phyloP scores from a whole-genome alignment of 2,113 vertebrate species.

The Danionella cerebrum region DNA sequence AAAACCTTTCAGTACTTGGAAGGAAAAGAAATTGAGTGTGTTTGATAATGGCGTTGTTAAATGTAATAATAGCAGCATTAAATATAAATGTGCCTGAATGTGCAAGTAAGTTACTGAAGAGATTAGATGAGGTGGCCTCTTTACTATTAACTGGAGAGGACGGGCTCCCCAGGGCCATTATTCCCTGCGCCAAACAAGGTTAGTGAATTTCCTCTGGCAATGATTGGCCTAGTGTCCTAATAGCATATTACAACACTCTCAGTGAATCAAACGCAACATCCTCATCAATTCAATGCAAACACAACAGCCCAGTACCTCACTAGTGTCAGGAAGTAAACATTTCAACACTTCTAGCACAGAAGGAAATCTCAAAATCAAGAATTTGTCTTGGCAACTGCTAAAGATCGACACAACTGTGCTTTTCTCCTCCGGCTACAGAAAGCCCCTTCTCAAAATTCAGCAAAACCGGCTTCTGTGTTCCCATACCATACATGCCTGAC shows the following conservation, averaged over 20 bases:
- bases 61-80: conserved; percentile 44
- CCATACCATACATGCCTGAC: conserved; percentile 18
- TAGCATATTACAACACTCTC: conserved; percentile 30
- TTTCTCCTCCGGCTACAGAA: conserved; percentile 7
- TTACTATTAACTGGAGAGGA: conserved; percentile 41
- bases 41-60: conserved; percentile 37
- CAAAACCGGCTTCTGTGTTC: neutral
- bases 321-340: neutral
- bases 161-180: conserved; percentile 34
- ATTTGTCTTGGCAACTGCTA: neutral
- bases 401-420: neutral
- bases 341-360: neutral
- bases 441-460: neutral
- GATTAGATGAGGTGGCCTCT: conserved; percentile 42
- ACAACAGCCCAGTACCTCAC: neutral
- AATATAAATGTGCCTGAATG: conserved; percentile 38
- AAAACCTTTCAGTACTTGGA: conserved; percentile 43
- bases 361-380: neutral
- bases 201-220: conserved; percentile 60
- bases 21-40: conserved; percentile 29
- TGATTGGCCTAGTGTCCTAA: conserved; percentile 59
- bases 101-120: conserved; percentile 44
- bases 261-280: neutral
- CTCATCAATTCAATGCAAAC: neutral
- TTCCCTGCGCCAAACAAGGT: conserved; percentile 57